Percentiles rank a stretch among this genome's conserved stretches.
Evolutionary conservation across 2,888 invertebrate genomes (phyloP).

Genomic region (Dysmachus trigonus): DNA sequence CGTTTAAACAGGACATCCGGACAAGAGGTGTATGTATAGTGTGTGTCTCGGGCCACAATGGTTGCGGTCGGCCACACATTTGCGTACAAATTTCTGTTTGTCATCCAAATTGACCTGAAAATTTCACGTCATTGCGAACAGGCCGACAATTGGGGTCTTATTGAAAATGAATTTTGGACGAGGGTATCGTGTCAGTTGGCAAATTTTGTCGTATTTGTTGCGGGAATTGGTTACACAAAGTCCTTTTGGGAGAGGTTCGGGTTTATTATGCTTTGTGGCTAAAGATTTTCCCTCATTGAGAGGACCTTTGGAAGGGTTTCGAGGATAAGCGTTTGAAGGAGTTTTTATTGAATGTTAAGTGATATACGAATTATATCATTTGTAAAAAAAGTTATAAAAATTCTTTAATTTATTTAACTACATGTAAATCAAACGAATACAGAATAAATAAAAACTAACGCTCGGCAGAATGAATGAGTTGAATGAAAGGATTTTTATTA

Average conservation of each 20-base stretch:
- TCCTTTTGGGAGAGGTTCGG: not conserved
- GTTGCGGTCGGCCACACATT: not conserved
- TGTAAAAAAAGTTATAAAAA: not conserved
- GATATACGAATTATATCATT: not conserved
- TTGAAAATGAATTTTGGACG: not conserved
- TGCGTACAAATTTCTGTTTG: conserved; percentile 18
- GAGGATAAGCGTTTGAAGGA: not conserved
- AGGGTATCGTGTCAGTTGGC: not conserved
- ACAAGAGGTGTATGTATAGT: not conserved
- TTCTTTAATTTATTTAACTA: not conserved
- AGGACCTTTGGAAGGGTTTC: not conserved
- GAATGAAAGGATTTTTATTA: too few relatives aligned
- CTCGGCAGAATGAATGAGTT: too few relatives aligned
- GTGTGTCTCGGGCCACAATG: not conserved
- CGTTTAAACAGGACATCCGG: conserved; percentile 1
- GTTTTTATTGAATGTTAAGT: not conserved
- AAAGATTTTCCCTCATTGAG: not conserved
- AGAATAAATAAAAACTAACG: too few relatives aligned
- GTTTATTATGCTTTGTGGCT: not conserved
- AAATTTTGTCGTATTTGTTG: not conserved
- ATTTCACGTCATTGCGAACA: not conserved
- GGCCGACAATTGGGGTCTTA: not conserved
- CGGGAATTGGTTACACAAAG: not conserved
- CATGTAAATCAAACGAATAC: too few relatives aligned
- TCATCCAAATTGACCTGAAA: conserved; percentile 31